Conservation (phyloP, 2,888 invertebrate species). For the Leucophenga montana region DNA sequence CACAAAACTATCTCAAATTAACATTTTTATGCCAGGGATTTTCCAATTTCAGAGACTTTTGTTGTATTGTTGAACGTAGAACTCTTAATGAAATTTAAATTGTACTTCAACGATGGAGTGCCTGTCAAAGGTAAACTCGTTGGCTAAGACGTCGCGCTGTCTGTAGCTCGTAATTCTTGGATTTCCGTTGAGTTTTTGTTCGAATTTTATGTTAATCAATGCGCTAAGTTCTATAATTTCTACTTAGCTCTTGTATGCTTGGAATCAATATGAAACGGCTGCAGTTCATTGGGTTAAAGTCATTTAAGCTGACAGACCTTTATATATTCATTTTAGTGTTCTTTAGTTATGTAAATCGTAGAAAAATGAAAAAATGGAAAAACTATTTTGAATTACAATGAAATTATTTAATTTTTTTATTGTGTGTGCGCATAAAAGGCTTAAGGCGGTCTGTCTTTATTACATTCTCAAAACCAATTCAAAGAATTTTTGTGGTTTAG, state of each 20-base stretch:
- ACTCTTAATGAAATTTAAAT: conserved; percentile 22
- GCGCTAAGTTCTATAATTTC: conserved; percentile 5
- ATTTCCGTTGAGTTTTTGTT: conserved; percentile 21
- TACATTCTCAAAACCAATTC: neutral
- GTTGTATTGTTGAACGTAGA: too few relatives aligned
- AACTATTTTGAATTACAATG: conserved; percentile 46
- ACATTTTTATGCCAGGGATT: conserved; percentile 23
- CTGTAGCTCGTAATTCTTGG: conserved; percentile 21
- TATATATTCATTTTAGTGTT: neutral
- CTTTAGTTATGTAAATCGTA: too few relatives aligned
- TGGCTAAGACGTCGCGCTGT: neutral
- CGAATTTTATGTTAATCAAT: conserved; percentile 20
- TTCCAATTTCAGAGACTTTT: neutral
- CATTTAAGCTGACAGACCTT: neutral
- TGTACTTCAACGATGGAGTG: neutral
- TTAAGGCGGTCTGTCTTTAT: conserved; percentile 24
- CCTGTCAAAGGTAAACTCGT: conserved; percentile 12
- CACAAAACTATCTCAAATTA: too few relatives aligned
- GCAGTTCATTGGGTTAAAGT: too few relatives aligned
- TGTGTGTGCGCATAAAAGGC: conserved; percentile 40
- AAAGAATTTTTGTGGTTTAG: neutral
- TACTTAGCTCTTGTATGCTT: neutral
- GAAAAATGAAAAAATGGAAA: neutral
- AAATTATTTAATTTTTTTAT: conserved; percentile 64
- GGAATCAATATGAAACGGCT: neutral